Evolutionary conservation across 2,113 vertebrate genomes (phyloP).

Genomic region (Pangasianodon gigas): DNA sequence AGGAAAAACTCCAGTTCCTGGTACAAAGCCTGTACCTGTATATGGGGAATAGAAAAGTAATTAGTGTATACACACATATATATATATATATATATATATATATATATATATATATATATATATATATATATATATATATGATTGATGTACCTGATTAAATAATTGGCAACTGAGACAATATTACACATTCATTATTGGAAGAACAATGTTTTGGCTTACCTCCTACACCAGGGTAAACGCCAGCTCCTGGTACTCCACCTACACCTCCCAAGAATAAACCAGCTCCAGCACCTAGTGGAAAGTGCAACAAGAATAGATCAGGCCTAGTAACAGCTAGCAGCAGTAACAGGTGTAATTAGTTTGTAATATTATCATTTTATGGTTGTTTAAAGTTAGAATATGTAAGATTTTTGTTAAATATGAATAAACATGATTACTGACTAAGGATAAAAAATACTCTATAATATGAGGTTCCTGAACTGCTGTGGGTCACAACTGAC

Average conservation of each 20-base stretch:
- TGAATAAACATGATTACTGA: neutral
- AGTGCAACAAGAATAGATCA: neutral
- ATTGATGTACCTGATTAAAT: too few relatives aligned
- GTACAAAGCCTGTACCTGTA: constrained; percentile 35
- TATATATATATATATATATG: too few relatives aligned
- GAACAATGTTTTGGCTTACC: neutral
- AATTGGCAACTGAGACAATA: neutral
- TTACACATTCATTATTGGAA: neutral
- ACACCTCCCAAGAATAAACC: constrained; percentile 28
- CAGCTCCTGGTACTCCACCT: constrained; percentile 27
- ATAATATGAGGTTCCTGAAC: neutral
- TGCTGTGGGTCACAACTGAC: neutral
- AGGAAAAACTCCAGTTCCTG: constrained; percentile 35
- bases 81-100: too few relatives aligned
- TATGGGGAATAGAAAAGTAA: neutral
- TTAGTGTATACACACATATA: too few relatives aligned
- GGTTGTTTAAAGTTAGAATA: neutral
- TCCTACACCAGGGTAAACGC: constrained; percentile 18
- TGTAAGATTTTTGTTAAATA: neutral
- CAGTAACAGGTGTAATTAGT: neutral
- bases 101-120: too few relatives aligned
- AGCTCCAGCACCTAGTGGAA: constrained; percentile 30
- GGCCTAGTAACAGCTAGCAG: neutral
- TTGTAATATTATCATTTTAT: neutral
- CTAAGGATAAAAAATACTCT: neutral